A percentile compares a stretch with the other conserved stretches of the same genome.
phyloP scores from a whole-genome alignment of 2,888 invertebrate species.

The Tenthredo distinguenda region DNA sequence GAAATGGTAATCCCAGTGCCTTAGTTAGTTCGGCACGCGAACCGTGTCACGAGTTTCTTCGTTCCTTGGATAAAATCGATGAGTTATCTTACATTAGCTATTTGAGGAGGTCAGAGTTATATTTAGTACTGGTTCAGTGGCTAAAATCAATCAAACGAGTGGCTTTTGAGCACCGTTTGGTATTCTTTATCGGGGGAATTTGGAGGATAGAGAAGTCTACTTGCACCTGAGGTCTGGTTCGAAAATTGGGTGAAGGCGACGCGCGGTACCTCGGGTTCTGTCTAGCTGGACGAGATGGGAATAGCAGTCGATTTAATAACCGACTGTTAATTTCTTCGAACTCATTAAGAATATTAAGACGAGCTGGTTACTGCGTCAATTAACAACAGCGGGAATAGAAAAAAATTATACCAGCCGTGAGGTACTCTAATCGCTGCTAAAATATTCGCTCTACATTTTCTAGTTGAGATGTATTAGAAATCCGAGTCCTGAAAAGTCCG shows the following conservation, averaged over 20 bases:
- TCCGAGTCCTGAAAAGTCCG: too few species aligned
- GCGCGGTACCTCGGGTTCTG: background rate
- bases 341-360: constrained; percentile 66
- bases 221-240: background rate
- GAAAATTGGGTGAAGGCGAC: background rate
- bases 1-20: background rate
- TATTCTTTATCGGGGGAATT: too few species aligned
- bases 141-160: constrained; percentile 48
- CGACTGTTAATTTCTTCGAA: constrained; percentile 62
- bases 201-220: too few species aligned
- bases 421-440: constrained; percentile 73
- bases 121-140: background rate
- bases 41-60: constrained; percentile 4
- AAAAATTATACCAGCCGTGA: constrained; percentile 63
- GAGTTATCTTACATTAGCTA: background rate
- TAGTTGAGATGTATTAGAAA: background rate
- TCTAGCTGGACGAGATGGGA: background rate
- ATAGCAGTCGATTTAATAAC: constrained; percentile 48
- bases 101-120: background rate
- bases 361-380: constrained; percentile 67
- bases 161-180: constrained; percentile 55
- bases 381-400: background rate
- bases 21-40: background rate
- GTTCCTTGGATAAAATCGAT: constrained; percentile 48
- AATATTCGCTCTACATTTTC: constrained; percentile 70